Percentiles rank a stretch among this genome's conserved stretches.
Conservation (phyloP, 2,888 invertebrate genomes). For the Apamea monoglypha region DNA sequence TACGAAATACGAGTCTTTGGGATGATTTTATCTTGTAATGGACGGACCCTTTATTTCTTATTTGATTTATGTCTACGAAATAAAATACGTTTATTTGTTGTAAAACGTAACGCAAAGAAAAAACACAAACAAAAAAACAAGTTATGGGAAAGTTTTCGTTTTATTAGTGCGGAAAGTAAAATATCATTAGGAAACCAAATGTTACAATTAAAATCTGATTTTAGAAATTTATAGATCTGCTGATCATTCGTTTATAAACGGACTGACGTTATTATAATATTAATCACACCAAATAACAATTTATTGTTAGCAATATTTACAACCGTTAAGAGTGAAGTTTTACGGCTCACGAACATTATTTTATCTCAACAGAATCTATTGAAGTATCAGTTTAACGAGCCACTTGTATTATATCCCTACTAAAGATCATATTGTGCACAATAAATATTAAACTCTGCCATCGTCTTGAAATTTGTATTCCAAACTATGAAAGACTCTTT, state of each 20-base stretch:
- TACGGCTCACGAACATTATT: not conserved
- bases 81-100: not conserved
- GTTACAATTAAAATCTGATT: not conserved
- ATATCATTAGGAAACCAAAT: not conserved
- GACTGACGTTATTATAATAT: not conserved
- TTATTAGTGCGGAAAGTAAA: not conserved
- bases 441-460: not conserved
- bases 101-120: not conserved
- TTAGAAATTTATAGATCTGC: not conserved
- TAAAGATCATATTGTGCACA: not conserved
- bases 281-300: not conserved
- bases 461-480: not conserved
- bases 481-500: constrained; percentile 5
- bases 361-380: constrained; percentile 2
- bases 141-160: not conserved
- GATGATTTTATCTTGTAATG: constrained; percentile 21
- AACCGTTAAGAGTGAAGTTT: not conserved
- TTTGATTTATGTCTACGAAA: not conserved
- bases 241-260: not conserved
- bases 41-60: not conserved
- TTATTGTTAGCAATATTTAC: not conserved
- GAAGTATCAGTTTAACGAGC: not conserved
- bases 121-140: not conserved
- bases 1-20: constrained; percentile 9
- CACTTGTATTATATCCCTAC: not conserved